phyloP scores from a whole-genome alignment of 2,113 vertebrate species.

The Laterallus jamaicensis region DNA sequence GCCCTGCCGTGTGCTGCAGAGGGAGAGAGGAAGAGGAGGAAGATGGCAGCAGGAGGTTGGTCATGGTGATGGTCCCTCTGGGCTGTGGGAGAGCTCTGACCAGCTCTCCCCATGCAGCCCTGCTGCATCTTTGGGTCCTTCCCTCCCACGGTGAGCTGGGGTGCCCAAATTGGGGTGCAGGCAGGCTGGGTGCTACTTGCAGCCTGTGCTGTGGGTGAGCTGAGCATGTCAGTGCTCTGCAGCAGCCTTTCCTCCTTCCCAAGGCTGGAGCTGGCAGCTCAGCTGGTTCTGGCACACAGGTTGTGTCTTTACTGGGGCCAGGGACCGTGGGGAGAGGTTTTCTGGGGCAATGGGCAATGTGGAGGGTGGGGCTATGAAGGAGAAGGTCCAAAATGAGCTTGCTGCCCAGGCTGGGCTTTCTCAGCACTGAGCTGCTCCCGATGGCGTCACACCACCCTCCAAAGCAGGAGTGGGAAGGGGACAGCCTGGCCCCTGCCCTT shows the following conservation, averaged over 20 bases:
- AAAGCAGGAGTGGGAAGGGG: not conserved
- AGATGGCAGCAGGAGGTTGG: not conserved
- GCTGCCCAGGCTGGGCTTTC: not conserved
- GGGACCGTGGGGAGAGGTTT: not conserved
- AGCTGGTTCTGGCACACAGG: not conserved
- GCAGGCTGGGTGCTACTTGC: not conserved
- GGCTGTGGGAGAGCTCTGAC: not conserved
- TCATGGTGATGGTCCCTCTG: accelerated
- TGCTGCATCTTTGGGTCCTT: not conserved
- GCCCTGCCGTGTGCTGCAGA: accelerated
- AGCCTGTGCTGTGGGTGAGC: accelerated
- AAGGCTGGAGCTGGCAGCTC: not conserved
- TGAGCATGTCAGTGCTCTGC: not conserved
- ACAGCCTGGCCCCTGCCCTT: too few relatives aligned
- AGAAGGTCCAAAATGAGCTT: not conserved
- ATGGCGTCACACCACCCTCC: accelerated
- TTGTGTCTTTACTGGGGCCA: not conserved
- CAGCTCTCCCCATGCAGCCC: accelerated
- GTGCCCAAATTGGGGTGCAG: too few relatives aligned
- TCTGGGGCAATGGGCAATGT: accelerated
- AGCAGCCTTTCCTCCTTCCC: too few relatives aligned
- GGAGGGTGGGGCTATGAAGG: accelerated
- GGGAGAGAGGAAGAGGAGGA: not conserved
- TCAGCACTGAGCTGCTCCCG: not conserved
- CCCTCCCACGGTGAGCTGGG: not conserved